Conservation (phyloP, 1,140 invertebrate genomes). For the Stegodyphus mimosarum region DNA sequence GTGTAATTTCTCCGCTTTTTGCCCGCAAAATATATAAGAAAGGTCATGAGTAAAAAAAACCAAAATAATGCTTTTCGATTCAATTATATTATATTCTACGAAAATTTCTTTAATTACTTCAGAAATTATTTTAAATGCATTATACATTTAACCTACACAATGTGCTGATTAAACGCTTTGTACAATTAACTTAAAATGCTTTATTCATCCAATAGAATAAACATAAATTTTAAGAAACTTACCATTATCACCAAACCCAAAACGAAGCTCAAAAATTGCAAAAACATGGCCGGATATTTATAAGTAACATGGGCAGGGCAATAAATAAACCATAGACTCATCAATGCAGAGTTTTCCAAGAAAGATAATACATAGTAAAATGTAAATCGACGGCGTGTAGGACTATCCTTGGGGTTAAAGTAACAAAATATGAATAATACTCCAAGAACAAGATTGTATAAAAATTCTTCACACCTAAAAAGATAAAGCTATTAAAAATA, state of each 20-base stretch:
- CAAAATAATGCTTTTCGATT: no score
- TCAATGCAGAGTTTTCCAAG: conserved; percentile 62
- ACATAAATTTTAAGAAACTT: neutral
- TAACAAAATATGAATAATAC: conserved; percentile 65
- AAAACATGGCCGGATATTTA: conserved; percentile 57
- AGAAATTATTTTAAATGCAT: no score
- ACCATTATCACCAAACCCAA: conserved; percentile 63
- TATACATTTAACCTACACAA: no score
- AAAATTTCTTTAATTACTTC: no score
- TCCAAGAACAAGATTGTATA: conserved; percentile 59
- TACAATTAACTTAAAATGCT: no score
- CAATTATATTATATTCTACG: no score
- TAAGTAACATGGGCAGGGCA: conserved; percentile 32
- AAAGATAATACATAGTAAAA: conserved; percentile 63
- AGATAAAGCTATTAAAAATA: neutral
- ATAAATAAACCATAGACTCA: conserved; percentile 62
- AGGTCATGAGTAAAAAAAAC: no score
- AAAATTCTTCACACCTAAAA: conserved; percentile 57
- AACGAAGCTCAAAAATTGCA: conserved; percentile 61
- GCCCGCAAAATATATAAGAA: no score
- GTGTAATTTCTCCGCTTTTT: no score
- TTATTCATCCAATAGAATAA: no score
- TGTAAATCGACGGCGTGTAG: conserved; percentile 62
- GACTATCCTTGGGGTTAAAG: conserved; percentile 64
- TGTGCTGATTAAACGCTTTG: no score